phyloP scores from a whole-genome alignment of 2,797 vertebrate species.

The Urophycis tenuis region DNA sequence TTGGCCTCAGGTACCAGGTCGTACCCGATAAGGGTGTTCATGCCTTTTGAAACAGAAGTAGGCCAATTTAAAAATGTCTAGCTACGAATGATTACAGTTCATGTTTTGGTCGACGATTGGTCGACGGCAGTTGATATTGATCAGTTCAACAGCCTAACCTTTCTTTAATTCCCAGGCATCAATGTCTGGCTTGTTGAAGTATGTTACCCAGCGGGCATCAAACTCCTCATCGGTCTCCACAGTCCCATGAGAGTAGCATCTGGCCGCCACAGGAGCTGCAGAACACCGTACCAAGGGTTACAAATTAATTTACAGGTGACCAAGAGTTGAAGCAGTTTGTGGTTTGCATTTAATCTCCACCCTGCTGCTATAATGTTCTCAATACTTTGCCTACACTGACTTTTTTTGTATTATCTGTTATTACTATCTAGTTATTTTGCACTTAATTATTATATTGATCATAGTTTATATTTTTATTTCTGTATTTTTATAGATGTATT shows the following conservation, averaged over 20 bases:
- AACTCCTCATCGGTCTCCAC: conserved; percentile 94
- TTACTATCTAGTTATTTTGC: too few species aligned
- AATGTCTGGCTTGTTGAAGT: conserved; percentile 92
- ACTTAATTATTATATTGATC: too few species aligned
- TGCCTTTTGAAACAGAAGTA: conserved; percentile 64
- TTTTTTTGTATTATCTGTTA: too few species aligned
- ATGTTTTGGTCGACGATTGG: too few species aligned
- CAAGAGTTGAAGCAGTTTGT: background rate
- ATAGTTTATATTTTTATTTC: too few species aligned
- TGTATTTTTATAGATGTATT: too few species aligned
- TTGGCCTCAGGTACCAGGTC: conserved; percentile 94
- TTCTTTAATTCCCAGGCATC: conserved; percentile 93
- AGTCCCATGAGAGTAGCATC: conserved; percentile 83
- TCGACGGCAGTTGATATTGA: too few species aligned
- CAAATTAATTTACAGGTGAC: background rate
- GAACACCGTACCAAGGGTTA: background rate
- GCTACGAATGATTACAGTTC: background rate
- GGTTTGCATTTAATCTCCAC: too few species aligned
- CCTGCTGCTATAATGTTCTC: too few species aligned
- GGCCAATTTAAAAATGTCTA: background rate
- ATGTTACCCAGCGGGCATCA: conserved; percentile 92
- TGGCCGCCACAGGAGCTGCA: conserved; percentile 67
- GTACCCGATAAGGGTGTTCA: conserved; percentile 90
- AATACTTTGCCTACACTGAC: too few species aligned
- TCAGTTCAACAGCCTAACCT: conserved; percentile 64